Conservation (phyloP, 2,113 vertebrate species). For the Pseudorasbora parva region DNA sequence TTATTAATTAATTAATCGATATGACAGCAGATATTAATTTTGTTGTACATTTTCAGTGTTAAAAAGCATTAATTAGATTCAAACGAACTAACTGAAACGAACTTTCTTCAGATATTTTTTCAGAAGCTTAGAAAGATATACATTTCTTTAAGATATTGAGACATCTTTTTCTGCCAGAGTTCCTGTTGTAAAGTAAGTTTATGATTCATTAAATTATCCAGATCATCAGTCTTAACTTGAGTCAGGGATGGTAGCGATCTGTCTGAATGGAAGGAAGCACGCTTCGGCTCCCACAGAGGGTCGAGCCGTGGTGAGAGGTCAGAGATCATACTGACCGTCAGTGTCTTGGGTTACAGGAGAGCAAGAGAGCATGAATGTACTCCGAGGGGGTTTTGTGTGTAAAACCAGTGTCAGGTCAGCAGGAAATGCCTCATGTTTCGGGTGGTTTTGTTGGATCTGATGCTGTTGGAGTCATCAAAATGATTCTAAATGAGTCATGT, state of each 20-base stretch:
- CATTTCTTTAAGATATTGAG: neutral
- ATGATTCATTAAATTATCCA: slow-evolving; percentile 11
- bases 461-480: slow-evolving; percentile 8
- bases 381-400: neutral
- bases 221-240: neutral
- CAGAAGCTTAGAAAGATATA: neutral
- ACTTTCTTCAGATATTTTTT: neutral
- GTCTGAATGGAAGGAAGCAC: slow-evolving; percentile 18
- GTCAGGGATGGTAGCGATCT: neutral
- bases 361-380: slow-evolving; percentile 18
- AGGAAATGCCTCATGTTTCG: slow-evolving; percentile 47
- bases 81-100: neutral
- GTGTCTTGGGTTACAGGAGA: slow-evolving; percentile 45
- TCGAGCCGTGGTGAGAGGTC: slow-evolving; percentile 31
- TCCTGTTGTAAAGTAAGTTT: slow-evolving; percentile 3
- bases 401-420: slow-evolving; percentile 24
- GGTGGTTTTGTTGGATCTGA: slow-evolving; percentile 8
- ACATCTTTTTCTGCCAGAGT: neutral
- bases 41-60: neutral
- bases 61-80: neutral
- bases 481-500: slow-evolving; percentile 12
- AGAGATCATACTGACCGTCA: slow-evolving; percentile 36
- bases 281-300: neutral
- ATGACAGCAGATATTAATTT: too few relatives aligned
- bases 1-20: too few relatives aligned